These are phyloP conservation scores for Arrhamphus sclerolepis DNA, from an alignment of 2,797 vertebrate genomes.

Conservation along the genomic window DNA sequence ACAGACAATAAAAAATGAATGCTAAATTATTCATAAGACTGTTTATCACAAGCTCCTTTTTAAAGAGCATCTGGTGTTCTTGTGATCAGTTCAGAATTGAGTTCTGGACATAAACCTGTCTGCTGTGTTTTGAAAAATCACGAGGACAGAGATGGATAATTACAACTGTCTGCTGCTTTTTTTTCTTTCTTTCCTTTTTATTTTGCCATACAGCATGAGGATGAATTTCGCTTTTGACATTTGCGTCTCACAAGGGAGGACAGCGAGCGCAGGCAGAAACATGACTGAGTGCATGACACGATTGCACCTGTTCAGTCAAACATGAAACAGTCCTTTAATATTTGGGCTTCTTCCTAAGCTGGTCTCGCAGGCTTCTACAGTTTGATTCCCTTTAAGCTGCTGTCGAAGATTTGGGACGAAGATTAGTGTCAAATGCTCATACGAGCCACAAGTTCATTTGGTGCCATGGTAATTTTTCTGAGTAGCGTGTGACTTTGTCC, in stretches of 20 bases:
- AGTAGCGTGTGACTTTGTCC: slow-evolving; percentile 7
- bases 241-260: slow-evolving; percentile 47
- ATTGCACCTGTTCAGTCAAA: slow-evolving; percentile 70
- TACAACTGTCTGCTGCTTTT: slow-evolving; percentile 47
- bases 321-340: slow-evolving; percentile 52
- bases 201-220: slow-evolving; percentile 26
- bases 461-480: slow-evolving; percentile 13
- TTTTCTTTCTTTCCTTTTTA: slow-evolving; percentile 15
- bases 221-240: slow-evolving; percentile 58
- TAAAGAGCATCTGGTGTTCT: slow-evolving; percentile 14
- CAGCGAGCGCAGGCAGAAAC: slow-evolving; percentile 30
- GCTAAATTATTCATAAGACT: slow-evolving; percentile 41
- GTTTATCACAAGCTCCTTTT: slow-evolving; percentile 30
- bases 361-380: slow-evolving; percentile 6
- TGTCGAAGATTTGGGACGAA: slow-evolving; percentile 59
- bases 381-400: slow-evolving; percentile 1
- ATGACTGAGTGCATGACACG: slow-evolving; percentile 60
- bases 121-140: slow-evolving; percentile 32
- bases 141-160: slow-evolving; percentile 25
- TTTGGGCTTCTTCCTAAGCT: slow-evolving; percentile 23
- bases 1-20: slow-evolving; percentile 32
- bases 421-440: slow-evolving; percentile 51
- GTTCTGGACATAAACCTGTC: slow-evolving; percentile 12
- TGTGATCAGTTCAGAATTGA: slow-evolving; percentile 31
- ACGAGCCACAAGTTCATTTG: slow-evolving; percentile 47